Base-by-base conservation (phyloP, 2,113 vertebrate species). In the Oryzias celebensis region DNA sequence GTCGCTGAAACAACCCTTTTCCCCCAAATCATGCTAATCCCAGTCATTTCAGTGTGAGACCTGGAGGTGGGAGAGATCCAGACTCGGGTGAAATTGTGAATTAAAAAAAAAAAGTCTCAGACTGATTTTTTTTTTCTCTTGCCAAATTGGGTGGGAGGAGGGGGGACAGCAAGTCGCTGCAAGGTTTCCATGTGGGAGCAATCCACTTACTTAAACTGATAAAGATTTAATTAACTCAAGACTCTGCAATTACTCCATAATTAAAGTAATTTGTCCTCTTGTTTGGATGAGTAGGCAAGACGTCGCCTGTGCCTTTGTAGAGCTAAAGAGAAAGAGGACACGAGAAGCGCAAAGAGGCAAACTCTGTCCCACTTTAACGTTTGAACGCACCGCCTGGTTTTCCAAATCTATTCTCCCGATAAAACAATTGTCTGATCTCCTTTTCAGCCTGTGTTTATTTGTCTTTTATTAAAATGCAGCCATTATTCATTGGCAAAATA, bases 171-270 rank as follows among this genome's bases (percentile, higher is more conserved):
- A 61, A 57, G 58, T 64, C 77, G 58, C 86, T 78, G 85, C 84
- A 71, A 92, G 94, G 90, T 91, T 94, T 94, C 94, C 92, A 92
- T 94, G 94, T 93, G 91, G 92, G 93, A 95, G 93, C 94, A 96
- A 96, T 98, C 94, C 94, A 92, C 93, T 95, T 95, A 94, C 94
- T 95, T 95, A 92, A 95, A 97, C 94, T 95, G 96, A 98, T 97
- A 93, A 96, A 96, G 95, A 96, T 97, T 97, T 97, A 97, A 98
- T 97, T 97, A 96, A 93, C 95, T 91, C 93, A 91, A 92, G 93
- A 94, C 93, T 92, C 91, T 88, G 94, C 95, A 96, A 96, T 96
- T 95, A 98, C 94, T 94, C 93, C 87, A 90, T 96, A 96, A 97
- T 98, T 97, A 97, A 96, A 96, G 94, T 96, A 90, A 98, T 98